Conservation (phyloP, 1,140 invertebrate species). For the Bombus haemorrhoidalis region DNA sequence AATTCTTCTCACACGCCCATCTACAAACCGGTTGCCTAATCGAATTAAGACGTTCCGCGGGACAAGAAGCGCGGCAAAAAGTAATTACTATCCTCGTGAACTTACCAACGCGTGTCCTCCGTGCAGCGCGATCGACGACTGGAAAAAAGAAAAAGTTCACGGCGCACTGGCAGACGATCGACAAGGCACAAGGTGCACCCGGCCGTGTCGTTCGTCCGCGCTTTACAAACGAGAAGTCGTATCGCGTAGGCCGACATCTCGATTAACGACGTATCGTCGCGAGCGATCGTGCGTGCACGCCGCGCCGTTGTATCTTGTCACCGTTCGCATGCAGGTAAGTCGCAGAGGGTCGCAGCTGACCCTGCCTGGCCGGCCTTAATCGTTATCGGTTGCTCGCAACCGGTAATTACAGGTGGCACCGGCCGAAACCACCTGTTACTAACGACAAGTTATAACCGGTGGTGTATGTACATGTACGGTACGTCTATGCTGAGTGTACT, state of each 20-base stretch:
- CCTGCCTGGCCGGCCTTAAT: slow-evolving; percentile 44
- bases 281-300: slow-evolving; percentile 29
- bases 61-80: not conserved
- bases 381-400: slow-evolving; percentile 57
- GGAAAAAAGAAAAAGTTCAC: not conserved
- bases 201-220: not conserved
- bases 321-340: slow-evolving; percentile 44
- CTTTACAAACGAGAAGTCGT: slow-evolving; percentile 11
- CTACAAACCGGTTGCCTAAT: not conserved
- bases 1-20: too few species aligned
- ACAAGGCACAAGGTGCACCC: not conserved
- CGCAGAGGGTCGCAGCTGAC: slow-evolving; percentile 45
- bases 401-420: slow-evolving; percentile 67
- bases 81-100: not conserved
- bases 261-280: slow-evolving; percentile 37
- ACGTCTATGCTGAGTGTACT: too few species aligned
- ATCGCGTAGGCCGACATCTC: slow-evolving; percentile 26
- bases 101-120: not conserved
- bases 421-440: slow-evolving; percentile 65
- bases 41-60: slow-evolving; percentile 23
- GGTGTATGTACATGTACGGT: not conserved
- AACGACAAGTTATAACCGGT: slow-evolving; percentile 52
- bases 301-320: slow-evolving; percentile 15
- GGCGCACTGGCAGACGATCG: not conserved
- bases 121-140: not conserved